Conservation (phyloP, 1,140 invertebrate genomes). For the Drosophila sp. region DNA sequence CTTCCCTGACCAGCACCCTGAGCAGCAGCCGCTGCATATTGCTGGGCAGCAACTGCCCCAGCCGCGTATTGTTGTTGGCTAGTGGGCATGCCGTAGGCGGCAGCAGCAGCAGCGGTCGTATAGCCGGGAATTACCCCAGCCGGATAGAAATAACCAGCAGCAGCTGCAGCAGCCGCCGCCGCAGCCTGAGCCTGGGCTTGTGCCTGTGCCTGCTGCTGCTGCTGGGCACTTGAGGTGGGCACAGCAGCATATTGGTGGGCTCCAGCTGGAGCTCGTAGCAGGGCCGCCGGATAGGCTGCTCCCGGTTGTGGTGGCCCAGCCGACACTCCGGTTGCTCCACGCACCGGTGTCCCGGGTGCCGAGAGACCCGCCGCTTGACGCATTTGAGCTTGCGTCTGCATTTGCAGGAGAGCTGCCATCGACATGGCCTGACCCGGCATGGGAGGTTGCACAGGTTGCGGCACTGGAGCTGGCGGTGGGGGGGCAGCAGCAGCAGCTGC, state of each 20-base stretch:
- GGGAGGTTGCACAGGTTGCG: slow-evolving; percentile 50
- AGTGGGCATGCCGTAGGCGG: slow-evolving; percentile 63
- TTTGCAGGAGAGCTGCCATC: slow-evolving; percentile 57
- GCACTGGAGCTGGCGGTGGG: slow-evolving; percentile 67
- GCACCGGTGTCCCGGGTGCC: slow-evolving; percentile 81
- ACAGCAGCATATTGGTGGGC: slow-evolving; percentile 2
- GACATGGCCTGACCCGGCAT: slow-evolving; percentile 45
- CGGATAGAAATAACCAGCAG: slow-evolving; percentile 71
- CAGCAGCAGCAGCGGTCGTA: slow-evolving; percentile 18
- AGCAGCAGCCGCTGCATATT: slow-evolving; percentile 62
- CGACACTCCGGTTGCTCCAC: slow-evolving; percentile 17
- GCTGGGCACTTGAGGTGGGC: background rate
- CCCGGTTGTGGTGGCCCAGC: slow-evolving; percentile 27
- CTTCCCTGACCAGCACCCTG: slow-evolving; percentile 83
- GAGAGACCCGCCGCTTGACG: slow-evolving; percentile 63
- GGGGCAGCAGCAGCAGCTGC: background rate
- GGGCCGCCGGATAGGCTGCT: slow-evolving; percentile 24
- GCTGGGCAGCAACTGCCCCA: slow-evolving; percentile 49
- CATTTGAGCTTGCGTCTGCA: slow-evolving; percentile 67
- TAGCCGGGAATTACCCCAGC: slow-evolving; percentile 62
- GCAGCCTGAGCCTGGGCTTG: slow-evolving; percentile 13
- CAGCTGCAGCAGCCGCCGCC: slow-evolving; percentile 58
- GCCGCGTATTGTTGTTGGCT: slow-evolving; percentile 65
- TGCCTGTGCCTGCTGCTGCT: background rate
- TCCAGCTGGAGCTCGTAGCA: slow-evolving; percentile 47